Conservation (phyloP, 2,113 vertebrate species). For the Tragelaphus buxtoni region DNA sequence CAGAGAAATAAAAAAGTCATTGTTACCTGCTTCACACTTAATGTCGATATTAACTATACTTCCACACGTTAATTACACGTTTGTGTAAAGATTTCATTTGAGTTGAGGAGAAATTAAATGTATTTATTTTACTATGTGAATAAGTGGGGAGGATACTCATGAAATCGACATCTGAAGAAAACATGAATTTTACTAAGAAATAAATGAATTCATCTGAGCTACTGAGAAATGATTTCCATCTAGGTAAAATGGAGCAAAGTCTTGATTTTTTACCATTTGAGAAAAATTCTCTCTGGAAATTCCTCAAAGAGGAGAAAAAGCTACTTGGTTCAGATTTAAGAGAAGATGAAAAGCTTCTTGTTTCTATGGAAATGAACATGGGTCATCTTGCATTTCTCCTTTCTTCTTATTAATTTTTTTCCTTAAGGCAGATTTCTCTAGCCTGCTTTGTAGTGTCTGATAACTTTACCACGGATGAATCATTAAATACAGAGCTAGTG, state of each 20-base stretch:
- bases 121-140: neutral
- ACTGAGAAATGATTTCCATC: neutral
- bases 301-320: neutral
- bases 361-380: constrained; percentile 46
- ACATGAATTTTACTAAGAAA: constrained; percentile 20
- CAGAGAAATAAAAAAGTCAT: neutral
- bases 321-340: neutral
- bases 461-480: neutral
- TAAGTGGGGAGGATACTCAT: neutral
- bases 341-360: neutral
- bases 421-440: neutral
- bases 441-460: neutral
- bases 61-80: neutral
- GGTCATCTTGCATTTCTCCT: neutral
- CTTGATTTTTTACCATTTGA: neutral
- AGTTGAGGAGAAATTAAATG: neutral
- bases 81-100: neutral
- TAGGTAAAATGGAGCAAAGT: neutral
- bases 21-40: neutral
- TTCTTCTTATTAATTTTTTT: neutral
- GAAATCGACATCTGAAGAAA: neutral
- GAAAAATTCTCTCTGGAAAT: neutral
- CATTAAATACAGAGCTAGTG: neutral
- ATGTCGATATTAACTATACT: neutral
- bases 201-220: neutral